Evolutionary conservation across 2,113 vertebrate genomes (phyloP), one percentile per base, ranked within the genome.

Genomic region (Phaethon lepturus): DNA sequence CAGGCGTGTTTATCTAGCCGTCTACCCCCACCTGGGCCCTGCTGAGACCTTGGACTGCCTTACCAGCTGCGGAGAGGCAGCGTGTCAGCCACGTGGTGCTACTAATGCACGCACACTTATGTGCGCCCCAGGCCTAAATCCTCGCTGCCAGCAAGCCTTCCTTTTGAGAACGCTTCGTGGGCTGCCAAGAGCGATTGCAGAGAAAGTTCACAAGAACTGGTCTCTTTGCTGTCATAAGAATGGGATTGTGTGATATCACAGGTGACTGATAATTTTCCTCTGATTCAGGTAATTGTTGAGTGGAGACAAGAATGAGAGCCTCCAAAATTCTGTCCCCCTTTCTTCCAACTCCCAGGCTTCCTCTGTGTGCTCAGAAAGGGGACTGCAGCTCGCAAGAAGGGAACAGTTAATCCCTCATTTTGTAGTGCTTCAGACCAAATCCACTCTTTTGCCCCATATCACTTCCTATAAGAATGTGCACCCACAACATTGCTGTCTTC

Each of bases 81-180:
- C 4, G 2, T 13, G 11, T 3, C 42, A 71, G 33, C 45, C 25
- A 9, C 0, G 10, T 9, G 22, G 28, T 82, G 28, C 71, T 88
- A 72, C 86, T 4, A 20, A 47, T 25, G 15, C 56, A 15, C 0
- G 0, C 16, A 16, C 5, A 6, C 17, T 75, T 60, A 9, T 2
- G n/a, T 22, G 33, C 2, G 0, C 8, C 25, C 53, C 40, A 79
- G 40, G 44, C 44, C 49, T 40, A 60, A 79, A 56, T 25, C 56
- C 20, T 63, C 6, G 2, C 38, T 59, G 71, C 55, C 74, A 82
- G 45, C n/a, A 88, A 77, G 9, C 10, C 16, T 60, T 60, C 62
- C 49, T 44, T 83, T 60, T 9, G 35, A 58, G 80, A 76, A 25
- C 45, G 14, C 33, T 73, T 49, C 28, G 6, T 26, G 20, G 33